Conservation (phyloP, 2,797 vertebrate species). For the Numenius phaeopus region DNA sequence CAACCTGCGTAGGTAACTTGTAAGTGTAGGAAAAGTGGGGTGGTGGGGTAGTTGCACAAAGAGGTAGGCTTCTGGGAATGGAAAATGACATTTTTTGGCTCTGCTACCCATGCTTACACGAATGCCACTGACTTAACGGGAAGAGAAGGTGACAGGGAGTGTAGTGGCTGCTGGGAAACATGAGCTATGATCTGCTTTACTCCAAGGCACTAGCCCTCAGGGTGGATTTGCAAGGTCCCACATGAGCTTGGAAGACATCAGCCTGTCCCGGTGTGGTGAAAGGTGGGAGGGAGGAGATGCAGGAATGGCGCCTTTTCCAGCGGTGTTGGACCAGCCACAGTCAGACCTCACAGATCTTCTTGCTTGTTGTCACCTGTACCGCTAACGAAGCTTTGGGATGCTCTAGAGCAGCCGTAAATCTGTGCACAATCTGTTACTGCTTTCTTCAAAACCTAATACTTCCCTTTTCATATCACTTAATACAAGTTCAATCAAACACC, state of each 20-base stretch:
- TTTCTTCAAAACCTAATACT: background rate
- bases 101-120: background rate
- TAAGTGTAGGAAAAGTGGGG: background rate
- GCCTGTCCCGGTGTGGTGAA: background rate
- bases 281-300: background rate
- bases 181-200: background rate
- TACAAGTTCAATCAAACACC: background rate
- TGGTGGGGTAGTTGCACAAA: background rate
- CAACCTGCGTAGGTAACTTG: background rate
- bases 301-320: background rate
- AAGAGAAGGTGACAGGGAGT: background rate
- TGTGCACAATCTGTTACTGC: background rate
- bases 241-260: background rate
- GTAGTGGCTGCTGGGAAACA: background rate
- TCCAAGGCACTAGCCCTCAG: background rate
- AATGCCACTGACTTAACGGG: background rate
- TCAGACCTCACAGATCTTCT: background rate
- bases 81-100: background rate
- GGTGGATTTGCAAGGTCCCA: background rate
- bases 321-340: background rate
- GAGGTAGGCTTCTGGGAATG: background rate
- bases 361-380: background rate
- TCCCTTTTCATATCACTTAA: background rate
- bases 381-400: accelerated
- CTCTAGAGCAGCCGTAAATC: background rate